phyloP scores from a whole-genome alignment of 2,797 vertebrate genomes.

The Limosa lapponica region DNA sequence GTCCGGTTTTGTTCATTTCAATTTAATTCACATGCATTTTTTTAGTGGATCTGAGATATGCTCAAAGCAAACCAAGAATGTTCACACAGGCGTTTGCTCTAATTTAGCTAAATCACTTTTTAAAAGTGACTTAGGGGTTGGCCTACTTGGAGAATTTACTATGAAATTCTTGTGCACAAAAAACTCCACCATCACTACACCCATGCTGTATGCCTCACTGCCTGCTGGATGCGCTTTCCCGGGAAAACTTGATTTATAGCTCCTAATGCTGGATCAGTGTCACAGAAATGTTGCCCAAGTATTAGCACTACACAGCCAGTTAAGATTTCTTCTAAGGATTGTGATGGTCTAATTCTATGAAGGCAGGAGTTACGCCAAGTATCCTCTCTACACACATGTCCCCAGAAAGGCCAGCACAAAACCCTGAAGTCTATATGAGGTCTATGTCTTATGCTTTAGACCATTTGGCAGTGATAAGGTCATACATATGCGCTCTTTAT shows the following conservation, averaged over 20 bases:
- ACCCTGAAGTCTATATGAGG: background rate
- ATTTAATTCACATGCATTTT: background rate
- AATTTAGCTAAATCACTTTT: background rate
- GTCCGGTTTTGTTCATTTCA: background rate
- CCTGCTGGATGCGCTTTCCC: fast-evolving
- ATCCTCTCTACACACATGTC: background rate
- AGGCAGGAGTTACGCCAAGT: background rate
- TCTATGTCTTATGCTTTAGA: background rate
- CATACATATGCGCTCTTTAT: background rate
- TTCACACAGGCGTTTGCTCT: background rate
- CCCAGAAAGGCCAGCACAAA: background rate
- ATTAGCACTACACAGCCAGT: background rate
- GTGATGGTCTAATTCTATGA: background rate
- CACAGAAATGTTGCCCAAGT: background rate
- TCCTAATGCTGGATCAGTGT: background rate
- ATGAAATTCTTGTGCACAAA: background rate
- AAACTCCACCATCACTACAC: background rate
- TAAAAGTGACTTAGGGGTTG: background rate
- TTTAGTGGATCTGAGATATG: background rate
- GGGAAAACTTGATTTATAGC: background rate
- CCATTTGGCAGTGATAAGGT: background rate
- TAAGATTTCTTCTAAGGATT: background rate
- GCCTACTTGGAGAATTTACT: background rate
- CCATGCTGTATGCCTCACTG: background rate
- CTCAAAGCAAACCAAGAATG: background rate